Percentiles rank a stretch among this genome's conserved stretches.
phyloP scores from a whole-genome alignment of 1,140 invertebrate genomes.

The Drosophila burlai region DNA sequence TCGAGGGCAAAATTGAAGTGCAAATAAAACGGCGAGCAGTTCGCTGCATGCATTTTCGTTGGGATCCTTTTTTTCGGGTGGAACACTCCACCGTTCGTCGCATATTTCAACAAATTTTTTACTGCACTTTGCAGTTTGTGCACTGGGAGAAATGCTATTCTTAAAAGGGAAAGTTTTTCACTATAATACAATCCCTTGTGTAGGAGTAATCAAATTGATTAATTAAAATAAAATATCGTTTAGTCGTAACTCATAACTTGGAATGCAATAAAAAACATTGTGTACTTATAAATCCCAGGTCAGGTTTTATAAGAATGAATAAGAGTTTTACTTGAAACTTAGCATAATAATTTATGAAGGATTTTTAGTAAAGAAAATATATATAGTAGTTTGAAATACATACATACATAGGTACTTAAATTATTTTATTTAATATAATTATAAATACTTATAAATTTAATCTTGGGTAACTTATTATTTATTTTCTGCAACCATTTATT shows the following conservation, averaged over 20 bases:
- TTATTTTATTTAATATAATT: too few relatives aligned
- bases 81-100: constrained; percentile 40
- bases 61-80: constrained; percentile 27
- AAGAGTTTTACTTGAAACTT: too few relatives aligned
- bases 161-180: background rate
- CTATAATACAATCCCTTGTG: too few relatives aligned
- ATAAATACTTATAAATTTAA: background rate
- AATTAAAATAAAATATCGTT: background rate
- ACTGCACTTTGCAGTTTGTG: constrained; percentile 70
- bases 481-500: background rate
- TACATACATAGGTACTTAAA: too few relatives aligned
- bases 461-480: too few relatives aligned
- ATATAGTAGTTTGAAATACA: background rate
- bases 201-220: too few relatives aligned
- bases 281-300: too few relatives aligned
- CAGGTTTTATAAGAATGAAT: too few relatives aligned
- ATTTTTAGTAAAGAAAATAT: background rate
- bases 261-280: background rate
- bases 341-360: too few relatives aligned
- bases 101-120: constrained; percentile 73
- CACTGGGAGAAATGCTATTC: background rate
- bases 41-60: constrained; percentile 44
- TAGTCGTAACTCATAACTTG: background rate
- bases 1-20: constrained; percentile 81
- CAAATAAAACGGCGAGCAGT: constrained; percentile 77